Conservation (phyloP, 2,888 invertebrate species). For the Agonum fuliginosum region DNA sequence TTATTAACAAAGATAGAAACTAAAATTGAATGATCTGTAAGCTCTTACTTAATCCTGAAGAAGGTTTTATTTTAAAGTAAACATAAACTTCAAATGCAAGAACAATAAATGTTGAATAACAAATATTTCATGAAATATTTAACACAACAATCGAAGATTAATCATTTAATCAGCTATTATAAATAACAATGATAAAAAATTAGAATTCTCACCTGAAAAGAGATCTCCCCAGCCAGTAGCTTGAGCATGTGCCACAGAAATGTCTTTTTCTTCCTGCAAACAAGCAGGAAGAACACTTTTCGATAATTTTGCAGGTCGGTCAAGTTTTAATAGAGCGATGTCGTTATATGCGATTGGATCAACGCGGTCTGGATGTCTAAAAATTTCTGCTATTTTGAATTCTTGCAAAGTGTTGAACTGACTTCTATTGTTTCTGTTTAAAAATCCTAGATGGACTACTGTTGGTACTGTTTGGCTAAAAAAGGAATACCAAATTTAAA, state of each 20-base stretch:
- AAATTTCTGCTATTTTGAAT: constrained; percentile 67
- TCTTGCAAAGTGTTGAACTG: constrained; percentile 67
- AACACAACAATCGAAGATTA: no score
- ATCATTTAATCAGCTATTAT: no score
- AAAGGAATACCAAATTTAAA: constrained; percentile 2
- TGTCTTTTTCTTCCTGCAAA: constrained; percentile 66
- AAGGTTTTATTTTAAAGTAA: no score
- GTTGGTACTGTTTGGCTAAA: constrained; percentile 60
- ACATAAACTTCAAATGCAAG: no score
- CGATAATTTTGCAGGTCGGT: constrained; percentile 69
- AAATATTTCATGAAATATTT: no score
- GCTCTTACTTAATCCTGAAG: no score
- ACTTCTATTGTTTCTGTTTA: constrained; percentile 68
- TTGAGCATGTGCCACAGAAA: constrained; percentile 65
- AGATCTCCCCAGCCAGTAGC: constrained; percentile 73
- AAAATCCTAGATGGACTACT: constrained; percentile 72
- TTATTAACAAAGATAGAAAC: no score
- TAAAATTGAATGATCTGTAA: no score
- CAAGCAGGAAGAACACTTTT: constrained; percentile 73
- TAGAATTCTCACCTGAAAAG: constrained; percentile 4
- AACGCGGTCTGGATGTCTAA: constrained; percentile 72
- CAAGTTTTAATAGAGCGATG: constrained; percentile 73
- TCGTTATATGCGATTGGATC: constrained; percentile 73
- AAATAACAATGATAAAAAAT: no score
- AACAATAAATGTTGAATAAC: no score